Base-by-base conservation (phyloP, 2,888 invertebrate genomes). In the Cremastinae sp. region DNA sequence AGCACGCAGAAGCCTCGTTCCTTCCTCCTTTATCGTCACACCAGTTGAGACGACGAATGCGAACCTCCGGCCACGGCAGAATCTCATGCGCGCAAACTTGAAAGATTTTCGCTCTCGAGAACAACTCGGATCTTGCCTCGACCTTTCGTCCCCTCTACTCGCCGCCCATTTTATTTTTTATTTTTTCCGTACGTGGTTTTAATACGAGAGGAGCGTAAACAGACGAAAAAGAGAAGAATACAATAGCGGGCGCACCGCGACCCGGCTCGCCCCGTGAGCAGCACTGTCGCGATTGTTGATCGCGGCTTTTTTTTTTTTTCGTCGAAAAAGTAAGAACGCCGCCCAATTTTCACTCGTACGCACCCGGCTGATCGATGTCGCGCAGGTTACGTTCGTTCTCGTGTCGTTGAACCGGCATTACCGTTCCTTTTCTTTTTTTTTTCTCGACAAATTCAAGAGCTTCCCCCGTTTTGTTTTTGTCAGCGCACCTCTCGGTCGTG, bases 211-310 rank as follows among this genome's bases (percentile, higher is more conserved):
- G 36, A 51, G 1, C 20, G 0, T 20, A 49, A 34, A 61, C 22
- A 12, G 14, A 22, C 12, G 45, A 41, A 28, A 58, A 58, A n/a
- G 34, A 49, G 34, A 62, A 38, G 51, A 38, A 51, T 51, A 51
- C 38, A n/a, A 36, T 41, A 38, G 53, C 53, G 53, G 53, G 53
- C 53, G 51, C 43, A 14, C 9, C 64, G 62, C 61, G 64, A 47
- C 58, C 56, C 47, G 56, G 68, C 68, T 59, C 58, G 47, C 58
- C 58, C 58, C 47, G 45, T 14, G 0, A 65, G 58, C 49, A 68
- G 58, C 58, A 68, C 68, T 49, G 58, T 49, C 68, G 68, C 56
- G 16, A 5, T 68, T 64, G 47, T 47, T 61, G 12, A 59, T 58
- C 36, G n/a, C 41, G n/a, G 20, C 58, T 58, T 12, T n/a, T n/a